These are phyloP conservation scores for Onchidella celtica DNA, from an alignment of 2,888 invertebrate genomes.

Conservation along the genomic window DNA sequence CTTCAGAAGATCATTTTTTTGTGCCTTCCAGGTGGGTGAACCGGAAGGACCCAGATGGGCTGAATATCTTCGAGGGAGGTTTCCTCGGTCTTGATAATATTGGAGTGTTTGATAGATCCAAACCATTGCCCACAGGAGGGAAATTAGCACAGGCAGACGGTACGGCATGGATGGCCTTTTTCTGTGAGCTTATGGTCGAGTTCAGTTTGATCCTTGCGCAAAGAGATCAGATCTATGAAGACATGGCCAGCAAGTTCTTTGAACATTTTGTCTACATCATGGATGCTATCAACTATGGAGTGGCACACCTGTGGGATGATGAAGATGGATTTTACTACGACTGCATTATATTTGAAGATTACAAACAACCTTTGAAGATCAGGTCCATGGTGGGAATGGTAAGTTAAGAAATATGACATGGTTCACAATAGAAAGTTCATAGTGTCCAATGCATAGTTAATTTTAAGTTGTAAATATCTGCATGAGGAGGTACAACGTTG, in stretches of 20 bases:
- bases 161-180: conserved; percentile 80
- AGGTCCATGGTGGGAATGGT: conserved; percentile 76
- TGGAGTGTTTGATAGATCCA: conserved; percentile 76
- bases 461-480: too few species aligned
- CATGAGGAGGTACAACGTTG: too few species aligned
- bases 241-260: conserved; percentile 80
- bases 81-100: conserved; percentile 76
- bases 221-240: conserved; percentile 77
- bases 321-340: conserved; percentile 80
- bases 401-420: too few species aligned
- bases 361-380: conserved; percentile 67
- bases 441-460: too few species aligned
- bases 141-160: conserved; percentile 78
- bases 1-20: too few species aligned
- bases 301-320: conserved; percentile 76
- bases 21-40: conserved; percentile 80
- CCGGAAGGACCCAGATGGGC: conserved; percentile 76
- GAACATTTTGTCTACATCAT: conserved; percentile 79
- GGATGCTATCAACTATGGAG: conserved; percentile 77
- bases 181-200: conserved; percentile 78
- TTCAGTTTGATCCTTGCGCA: conserved; percentile 77
- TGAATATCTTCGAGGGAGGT: conserved; percentile 75
- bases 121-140: conserved; percentile 66
- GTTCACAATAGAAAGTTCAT: too few species aligned
- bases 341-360: conserved; percentile 66